A percentile compares a stretch with the other conserved stretches of the same genome.
Evolutionary conservation across 1,140 invertebrate genomes (phyloP).

Genomic region (Euwallacea fornicatus): DNA sequence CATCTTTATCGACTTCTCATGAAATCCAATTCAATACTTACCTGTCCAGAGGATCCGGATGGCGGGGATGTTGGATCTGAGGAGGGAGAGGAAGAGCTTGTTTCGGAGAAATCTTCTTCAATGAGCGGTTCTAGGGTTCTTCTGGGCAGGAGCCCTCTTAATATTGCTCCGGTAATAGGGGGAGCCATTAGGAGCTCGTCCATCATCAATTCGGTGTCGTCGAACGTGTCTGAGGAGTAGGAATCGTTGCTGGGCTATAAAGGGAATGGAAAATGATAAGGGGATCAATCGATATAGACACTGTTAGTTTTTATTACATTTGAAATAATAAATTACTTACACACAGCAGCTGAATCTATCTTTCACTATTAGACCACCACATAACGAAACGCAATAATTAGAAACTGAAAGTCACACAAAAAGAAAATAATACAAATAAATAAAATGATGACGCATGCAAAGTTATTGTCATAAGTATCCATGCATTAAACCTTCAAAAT

Average conservation of each 20-base stretch:
- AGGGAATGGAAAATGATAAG: not conserved
- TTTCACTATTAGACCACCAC: too few species aligned
- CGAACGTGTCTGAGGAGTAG: constrained; percentile 65
- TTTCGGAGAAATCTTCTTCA: constrained; percentile 66
- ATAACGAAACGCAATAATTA: not conserved
- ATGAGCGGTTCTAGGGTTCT: constrained; percentile 67
- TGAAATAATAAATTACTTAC: not conserved
- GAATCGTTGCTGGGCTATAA: constrained; percentile 52
- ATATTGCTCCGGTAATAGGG: constrained; percentile 65
- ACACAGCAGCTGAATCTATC: not conserved
- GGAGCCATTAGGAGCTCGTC: constrained; percentile 71
- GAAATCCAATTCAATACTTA: constrained; percentile 48
- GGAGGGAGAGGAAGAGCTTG: constrained; percentile 49
- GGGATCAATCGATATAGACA: too few species aligned
- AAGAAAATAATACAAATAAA: not conserved
- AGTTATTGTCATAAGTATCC: not conserved
- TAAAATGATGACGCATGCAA: not conserved
- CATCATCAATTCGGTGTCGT: constrained; percentile 72
- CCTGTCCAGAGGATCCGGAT: constrained; percentile 61
- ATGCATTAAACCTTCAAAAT: constrained; percentile 28
- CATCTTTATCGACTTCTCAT: too few species aligned
- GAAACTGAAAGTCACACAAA: not conserved
- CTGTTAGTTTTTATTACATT: too few species aligned
- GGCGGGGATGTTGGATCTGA: constrained; percentile 53
- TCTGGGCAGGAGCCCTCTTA: constrained; percentile 66